Evolutionary conservation across 2,113 vertebrate species (phyloP), one percentile per base, ranked within the genome.

Genomic region (Cyprinodon tularosa): DNA sequence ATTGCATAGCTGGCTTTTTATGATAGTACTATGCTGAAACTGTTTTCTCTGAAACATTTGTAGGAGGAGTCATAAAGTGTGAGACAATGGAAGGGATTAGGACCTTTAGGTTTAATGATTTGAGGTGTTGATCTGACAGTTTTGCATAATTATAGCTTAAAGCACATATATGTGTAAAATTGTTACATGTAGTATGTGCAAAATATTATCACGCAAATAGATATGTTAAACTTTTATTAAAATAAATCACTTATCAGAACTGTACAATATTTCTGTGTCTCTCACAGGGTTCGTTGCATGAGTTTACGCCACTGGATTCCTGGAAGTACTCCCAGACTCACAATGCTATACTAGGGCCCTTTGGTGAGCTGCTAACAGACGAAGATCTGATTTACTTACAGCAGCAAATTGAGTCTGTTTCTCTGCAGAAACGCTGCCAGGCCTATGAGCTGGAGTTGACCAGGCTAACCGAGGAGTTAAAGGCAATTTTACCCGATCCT

Each of bases 351-450:
- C 86, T 98, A 89, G 97, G 97, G 7, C 97, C 97, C 15, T 98
- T 96, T 15, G 97, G 97, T 22, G 97, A 98, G 85, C 93, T 99
- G 68, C 88, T 99, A 69, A 98, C 96, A 0, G 96, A 98, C 76
- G 94, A 96, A 0, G 97, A 98, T 88, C 90, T 98, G 69, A 48
- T 93, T 45, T 94, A 95, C 78, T 81, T 98, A 84, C 96, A 98
- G 86, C 86, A 91, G 81, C 96, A 97, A 71, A 96, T 97, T 1
- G 94, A 96, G 12, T 93, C 91, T 12, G 93, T 97, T 59, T 95
- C 95, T 29, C 91, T 97, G 72, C 92, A 95, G 76, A 95, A 93
- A 65, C 94, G 91, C 37, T 96, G 95, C 77, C 95, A 96, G 84
- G 95, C 88, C 17, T 97, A 96, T 20, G 95, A 96, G 85, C 74